Percentiles rank a stretch among this genome's conserved stretches.
Conservation (phyloP, 2,797 vertebrate genomes). For the Simalia tracyae region DNA sequence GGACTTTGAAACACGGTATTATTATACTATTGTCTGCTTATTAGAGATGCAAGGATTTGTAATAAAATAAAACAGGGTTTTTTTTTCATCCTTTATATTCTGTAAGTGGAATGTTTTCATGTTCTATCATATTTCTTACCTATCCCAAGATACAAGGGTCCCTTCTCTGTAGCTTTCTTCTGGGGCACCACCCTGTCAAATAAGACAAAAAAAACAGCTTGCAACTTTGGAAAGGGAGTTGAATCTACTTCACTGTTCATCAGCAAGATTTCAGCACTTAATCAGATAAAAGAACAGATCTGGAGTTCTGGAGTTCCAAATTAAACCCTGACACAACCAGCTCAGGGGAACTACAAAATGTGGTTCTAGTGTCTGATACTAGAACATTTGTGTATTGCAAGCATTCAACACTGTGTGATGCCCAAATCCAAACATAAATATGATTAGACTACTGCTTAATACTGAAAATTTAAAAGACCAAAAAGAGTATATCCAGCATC, state of each 20-base stretch:
- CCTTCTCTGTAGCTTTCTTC: conserved; percentile 82
- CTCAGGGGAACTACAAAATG: not conserved
- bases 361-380: not conserved
- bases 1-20: too few relatives aligned
- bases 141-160: conserved; percentile 77
- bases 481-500: not conserved
- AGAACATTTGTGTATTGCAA: not conserved
- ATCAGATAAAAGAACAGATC: not conserved
- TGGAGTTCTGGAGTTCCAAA: not conserved
- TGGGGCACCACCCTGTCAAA: conserved; percentile 79
- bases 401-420: not conserved
- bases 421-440: not conserved
- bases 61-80: not conserved
- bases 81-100: not conserved
- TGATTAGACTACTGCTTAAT: not conserved
- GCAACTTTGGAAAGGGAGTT: conserved; percentile 6
- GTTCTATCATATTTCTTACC: conserved; percentile 68
- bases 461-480: not conserved
- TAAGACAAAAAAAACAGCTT: conserved; percentile 34
- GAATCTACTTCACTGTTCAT: not conserved
- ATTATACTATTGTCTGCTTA: not conserved
- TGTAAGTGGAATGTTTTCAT: not conserved
- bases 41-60: not conserved
- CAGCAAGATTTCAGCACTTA: not conserved
- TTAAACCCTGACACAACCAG: not conserved